Percentiles rank a stretch among this genome's conserved stretches.
Evolutionary conservation across 1,140 invertebrate species (phyloP).

Genomic region (Papilio helenus): DNA sequence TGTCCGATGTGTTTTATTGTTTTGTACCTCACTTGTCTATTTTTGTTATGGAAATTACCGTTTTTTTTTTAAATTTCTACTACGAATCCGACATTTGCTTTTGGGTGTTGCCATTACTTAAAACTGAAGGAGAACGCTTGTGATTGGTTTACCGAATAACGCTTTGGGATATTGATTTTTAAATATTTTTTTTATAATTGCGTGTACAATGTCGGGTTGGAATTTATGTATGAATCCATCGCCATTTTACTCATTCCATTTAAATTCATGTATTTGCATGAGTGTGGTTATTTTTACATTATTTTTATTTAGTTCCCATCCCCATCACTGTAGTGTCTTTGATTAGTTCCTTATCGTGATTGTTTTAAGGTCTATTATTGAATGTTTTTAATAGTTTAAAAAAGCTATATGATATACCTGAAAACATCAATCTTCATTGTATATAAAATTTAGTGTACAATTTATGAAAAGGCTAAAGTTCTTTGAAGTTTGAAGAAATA

Average conservation of each 20-base stretch:
- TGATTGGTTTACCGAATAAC: slow-evolving; percentile 82
- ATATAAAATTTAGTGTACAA: background rate
- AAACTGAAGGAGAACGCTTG: slow-evolving; percentile 62
- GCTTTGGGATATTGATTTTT: slow-evolving; percentile 59
- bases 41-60: slow-evolving; percentile 35
- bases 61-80: slow-evolving; percentile 51
- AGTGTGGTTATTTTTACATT: slow-evolving; percentile 72
- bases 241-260: slow-evolving; percentile 47
- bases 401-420: slow-evolving; percentile 1
- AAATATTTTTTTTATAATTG: slow-evolving; percentile 49
- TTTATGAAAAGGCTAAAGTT: background rate
- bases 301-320: slow-evolving; percentile 50
- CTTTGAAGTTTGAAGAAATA: background rate
- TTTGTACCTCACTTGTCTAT: slow-evolving; percentile 45
- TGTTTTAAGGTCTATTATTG: slow-evolving; percentile 31
- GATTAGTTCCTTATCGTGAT: background rate
- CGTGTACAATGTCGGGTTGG: slow-evolving; percentile 78
- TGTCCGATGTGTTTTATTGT: slow-evolving; percentile 58
- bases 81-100: slow-evolving; percentile 80
- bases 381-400: background rate
- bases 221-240: slow-evolving; percentile 55
- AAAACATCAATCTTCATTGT: background rate
- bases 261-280: slow-evolving; percentile 75
- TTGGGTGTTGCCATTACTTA: slow-evolving; percentile 70
- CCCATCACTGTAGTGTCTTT: slow-evolving; percentile 59